Evolutionary conservation across 53 echinoderm and acorn worm genomes (phyloP), one percentile per base, ranked within the genome.

Genomic region (Zoroaster sp.): DNA sequence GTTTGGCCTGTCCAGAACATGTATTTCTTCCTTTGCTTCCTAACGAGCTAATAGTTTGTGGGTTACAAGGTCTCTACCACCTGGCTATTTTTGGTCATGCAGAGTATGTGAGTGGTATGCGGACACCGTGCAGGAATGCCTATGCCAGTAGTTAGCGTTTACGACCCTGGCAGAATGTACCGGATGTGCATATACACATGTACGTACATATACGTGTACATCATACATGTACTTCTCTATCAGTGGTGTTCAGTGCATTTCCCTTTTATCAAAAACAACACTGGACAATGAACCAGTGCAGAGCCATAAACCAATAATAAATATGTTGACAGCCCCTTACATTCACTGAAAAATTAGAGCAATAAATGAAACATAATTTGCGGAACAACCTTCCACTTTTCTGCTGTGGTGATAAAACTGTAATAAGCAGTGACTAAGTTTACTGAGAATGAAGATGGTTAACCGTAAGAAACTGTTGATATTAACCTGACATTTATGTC

Each of bases 31-130:
- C 34, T 70, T 25, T 35, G 18, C 37, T 33, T 17, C 37, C 1
- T 70, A 70, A 35, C 70, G 37, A 36, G 34, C 34, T 36, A 35
- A 33, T 70, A 70, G 23, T 42, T 66, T 34, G 45, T 70, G 46
- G 51, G 69, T 83, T 69, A 69, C 71, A 66, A 70, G 69, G 83
- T 69, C 36, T 70, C 42, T 77, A 77, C 36, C 69, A 79, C 69
- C 89, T 89, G 89, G 69, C 89, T 89, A 89, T 89, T 89, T 89
- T 89, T 89, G 89, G 89, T 78, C 89, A 89, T 89, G 89, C 71
- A 20, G 18, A 83, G 83, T 69, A 83, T 83, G 83, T 37, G 83
- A 37, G 33, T 83, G 83, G 83, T 83, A 83, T 83, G 83, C 47
- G 71, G 23, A 69, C 69, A 83, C 71, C 51, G 83, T 83, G 83